Conservation (phyloP, 2,888 invertebrate genomes). For the Dynastes tityus region DNA sequence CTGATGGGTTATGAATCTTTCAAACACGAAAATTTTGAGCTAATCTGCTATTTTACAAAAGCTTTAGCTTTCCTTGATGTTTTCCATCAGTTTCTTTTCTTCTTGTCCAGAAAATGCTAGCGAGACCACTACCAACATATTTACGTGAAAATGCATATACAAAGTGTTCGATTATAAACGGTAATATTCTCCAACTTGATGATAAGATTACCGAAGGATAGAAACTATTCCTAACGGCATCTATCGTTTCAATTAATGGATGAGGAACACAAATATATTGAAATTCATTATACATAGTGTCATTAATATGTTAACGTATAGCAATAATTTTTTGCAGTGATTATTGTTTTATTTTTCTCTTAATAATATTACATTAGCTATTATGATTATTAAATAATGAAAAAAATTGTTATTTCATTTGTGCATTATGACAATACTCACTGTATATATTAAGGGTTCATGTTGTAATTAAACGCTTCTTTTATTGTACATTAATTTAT, state of each 20-base stretch:
- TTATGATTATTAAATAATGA: neutral
- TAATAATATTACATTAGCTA: neutral
- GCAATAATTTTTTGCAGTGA: constrained; percentile 19
- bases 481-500: constrained; percentile 5
- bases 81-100: too few species aligned
- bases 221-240: too few species aligned
- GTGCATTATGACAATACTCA: neutral
- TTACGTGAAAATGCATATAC: too few species aligned
- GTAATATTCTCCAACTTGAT: too few species aligned
- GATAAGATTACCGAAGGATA: too few species aligned
- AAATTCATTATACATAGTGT: neutral
- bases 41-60: neutral
- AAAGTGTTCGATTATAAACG: too few species aligned
- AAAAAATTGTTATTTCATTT: too few species aligned
- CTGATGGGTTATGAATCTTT: too few species aligned
- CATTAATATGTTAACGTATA: constrained; percentile 24
- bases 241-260: too few species aligned
- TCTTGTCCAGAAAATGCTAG: too few species aligned
- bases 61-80: neutral
- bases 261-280: neutral
- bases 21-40: too few species aligned
- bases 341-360: constrained; percentile 12
- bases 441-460: constrained; percentile 4
- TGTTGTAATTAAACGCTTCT: constrained; percentile 26
- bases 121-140: too few species aligned